These are phyloP conservation scores for Sturmia bella DNA, from an alignment of 2,888 invertebrate species.

Conservation along the genomic window DNA sequence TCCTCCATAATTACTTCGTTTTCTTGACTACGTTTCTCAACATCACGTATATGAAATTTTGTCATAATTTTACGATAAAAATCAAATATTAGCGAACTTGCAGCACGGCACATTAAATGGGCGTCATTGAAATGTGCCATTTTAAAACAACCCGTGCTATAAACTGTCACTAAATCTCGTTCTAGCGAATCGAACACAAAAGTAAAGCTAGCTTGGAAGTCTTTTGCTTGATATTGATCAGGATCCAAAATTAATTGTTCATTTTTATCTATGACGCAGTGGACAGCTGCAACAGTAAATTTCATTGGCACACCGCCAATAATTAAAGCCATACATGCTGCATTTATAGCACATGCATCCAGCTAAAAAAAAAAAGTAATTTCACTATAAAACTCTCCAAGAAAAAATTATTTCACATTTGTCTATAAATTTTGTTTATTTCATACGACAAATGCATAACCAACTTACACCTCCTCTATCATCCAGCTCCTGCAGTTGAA, in stretches of 20 bases:
- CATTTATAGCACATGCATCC: conserved; percentile 91
- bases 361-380: conserved; percentile 82
- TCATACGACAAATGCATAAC: background rate
- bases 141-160: conserved; percentile 87
- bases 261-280: conserved; percentile 86
- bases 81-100: conserved; percentile 87
- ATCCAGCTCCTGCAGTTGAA: conserved; percentile 93
- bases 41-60: conserved; percentile 72
- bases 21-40: conserved; percentile 17
- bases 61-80: conserved; percentile 85
- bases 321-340: conserved; percentile 90
- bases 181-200: conserved; percentile 89
- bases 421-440: too few species aligned
- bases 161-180: conserved; percentile 84
- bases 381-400: too few species aligned
- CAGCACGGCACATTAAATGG: conserved; percentile 85
- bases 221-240: conserved; percentile 82
- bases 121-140: conserved; percentile 87
- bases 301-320: conserved; percentile 93
- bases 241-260: conserved; percentile 87
- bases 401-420: background rate
- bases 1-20: conserved; percentile 71
- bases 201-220: conserved; percentile 85
- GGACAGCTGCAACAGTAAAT: conserved; percentile 90
- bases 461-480: conserved; percentile 89